Evolutionary conservation across 1,140 invertebrate species (phyloP).

Genomic region (Drosophila cardini): DNA sequence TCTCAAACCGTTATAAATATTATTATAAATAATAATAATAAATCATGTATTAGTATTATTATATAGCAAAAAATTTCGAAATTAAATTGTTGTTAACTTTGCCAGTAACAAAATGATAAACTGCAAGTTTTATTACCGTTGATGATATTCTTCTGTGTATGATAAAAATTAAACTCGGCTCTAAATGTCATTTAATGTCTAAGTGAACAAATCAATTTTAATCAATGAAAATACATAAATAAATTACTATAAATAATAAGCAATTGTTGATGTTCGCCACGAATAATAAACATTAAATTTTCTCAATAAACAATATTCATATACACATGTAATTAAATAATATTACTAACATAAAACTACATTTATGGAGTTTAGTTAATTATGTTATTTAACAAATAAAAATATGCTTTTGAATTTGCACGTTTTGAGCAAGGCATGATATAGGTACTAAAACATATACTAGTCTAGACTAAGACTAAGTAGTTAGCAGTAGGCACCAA

Average conservation of each 20-base stretch:
- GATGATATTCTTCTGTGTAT: constrained; percentile 76
- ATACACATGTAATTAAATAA: constrained; percentile 33
- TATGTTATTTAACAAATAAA: constrained; percentile 26
- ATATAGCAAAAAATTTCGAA: constrained; percentile 13
- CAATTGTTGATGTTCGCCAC: constrained; percentile 80
- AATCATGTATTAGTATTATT: constrained; percentile 32
- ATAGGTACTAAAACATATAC: constrained; percentile 52
- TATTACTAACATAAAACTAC: constrained; percentile 36
- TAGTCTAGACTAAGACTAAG: constrained; percentile 34
- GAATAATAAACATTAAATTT: constrained; percentile 65
- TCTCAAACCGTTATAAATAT: constrained; percentile 56
- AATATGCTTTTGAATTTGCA: constrained; percentile 45
- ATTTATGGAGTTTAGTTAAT: constrained; percentile 22
- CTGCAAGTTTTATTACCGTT: constrained; percentile 83
- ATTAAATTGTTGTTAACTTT: constrained; percentile 71
- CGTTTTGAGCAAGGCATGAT: constrained; percentile 65
- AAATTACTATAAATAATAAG: constrained; percentile 47
- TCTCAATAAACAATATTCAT: constrained; percentile 23
- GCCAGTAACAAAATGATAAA: constrained; percentile 32
- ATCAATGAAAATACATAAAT: constrained; percentile 38
- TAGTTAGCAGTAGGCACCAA: constrained; percentile 69
- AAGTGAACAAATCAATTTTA: constrained; percentile 59
- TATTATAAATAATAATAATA: constrained; percentile 59
- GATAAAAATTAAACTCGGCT: constrained; percentile 26
- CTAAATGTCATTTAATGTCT: constrained; percentile 43